These are phyloP conservation scores for Emys orbicularis DNA, from an alignment of 2,797 vertebrate genomes.

Conservation along the genomic window DNA sequence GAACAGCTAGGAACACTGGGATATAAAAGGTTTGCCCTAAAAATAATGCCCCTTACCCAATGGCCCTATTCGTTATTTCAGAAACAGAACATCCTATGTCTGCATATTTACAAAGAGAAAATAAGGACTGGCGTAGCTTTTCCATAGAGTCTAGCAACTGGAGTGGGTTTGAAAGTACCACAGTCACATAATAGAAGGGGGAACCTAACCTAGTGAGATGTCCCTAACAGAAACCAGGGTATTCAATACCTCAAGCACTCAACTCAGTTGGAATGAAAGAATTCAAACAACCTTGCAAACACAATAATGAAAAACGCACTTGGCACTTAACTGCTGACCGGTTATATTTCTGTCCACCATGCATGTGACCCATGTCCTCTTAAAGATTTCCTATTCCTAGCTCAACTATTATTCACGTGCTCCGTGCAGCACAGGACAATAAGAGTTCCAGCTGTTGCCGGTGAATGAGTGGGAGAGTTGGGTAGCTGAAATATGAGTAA, in stretches of 20 bases:
- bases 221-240: background rate
- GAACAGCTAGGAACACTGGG: background rate
- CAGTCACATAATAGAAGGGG: background rate
- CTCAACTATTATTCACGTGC: background rate
- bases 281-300: background rate
- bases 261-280: background rate
- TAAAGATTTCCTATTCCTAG: background rate
- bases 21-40: background rate
- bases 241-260: background rate
- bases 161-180: background rate
- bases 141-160: background rate
- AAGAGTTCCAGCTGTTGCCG: fast-evolving
- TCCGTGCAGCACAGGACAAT: background rate
- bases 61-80: background rate
- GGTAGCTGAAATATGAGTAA: fast-evolving
- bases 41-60: background rate
- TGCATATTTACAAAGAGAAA: background rate
- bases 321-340: background rate
- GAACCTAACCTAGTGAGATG: background rate
- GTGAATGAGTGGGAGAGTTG: background rate
- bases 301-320: background rate
- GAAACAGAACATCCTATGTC: background rate
- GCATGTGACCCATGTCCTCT: fast-evolving
- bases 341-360: fast-evolving
- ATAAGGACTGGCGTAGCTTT: background rate